Evolutionary conservation across 2,888 invertebrate species (phyloP).

Genomic region (Lochmaea crataegi): DNA sequence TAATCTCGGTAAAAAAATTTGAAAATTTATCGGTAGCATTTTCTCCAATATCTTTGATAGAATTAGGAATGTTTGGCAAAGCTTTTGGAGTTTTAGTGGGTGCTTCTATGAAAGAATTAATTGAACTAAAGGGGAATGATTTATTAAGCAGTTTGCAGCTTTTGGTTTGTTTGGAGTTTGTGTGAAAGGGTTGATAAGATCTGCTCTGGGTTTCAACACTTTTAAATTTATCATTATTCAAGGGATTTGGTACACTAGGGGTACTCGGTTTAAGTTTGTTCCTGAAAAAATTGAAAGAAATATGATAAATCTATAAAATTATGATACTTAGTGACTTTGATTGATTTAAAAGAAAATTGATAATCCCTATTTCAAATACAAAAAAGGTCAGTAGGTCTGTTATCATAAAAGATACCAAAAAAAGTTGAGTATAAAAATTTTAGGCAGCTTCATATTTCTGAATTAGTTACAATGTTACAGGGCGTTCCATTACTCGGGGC

Average conservation of each 20-base stretch:
- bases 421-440: no score
- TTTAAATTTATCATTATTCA: background rate
- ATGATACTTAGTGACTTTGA: no score
- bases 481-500: no score
- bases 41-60: conserved; percentile 9
- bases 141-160: background rate
- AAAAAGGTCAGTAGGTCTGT: no score
- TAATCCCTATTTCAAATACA: no score
- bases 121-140: conserved; percentile 29
- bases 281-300: background rate
- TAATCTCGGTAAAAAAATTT: conserved; percentile 20
- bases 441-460: no score
- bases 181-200: background rate
- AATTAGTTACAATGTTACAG: no score
- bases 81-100: background rate
- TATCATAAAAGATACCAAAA: no score
- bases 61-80: background rate
- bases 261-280: background rate
- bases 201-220: background rate
- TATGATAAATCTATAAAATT: no score
- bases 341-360: no score
- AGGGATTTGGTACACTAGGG: background rate
- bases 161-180: conserved; percentile 6
- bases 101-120: conserved; percentile 32
- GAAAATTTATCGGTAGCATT: background rate